A percentile compares a stretch with the other conserved stretches of the same genome.
Evolutionary conservation across 1,140 invertebrate species (phyloP).

Genomic region (Scaptomyza graminum): DNA sequence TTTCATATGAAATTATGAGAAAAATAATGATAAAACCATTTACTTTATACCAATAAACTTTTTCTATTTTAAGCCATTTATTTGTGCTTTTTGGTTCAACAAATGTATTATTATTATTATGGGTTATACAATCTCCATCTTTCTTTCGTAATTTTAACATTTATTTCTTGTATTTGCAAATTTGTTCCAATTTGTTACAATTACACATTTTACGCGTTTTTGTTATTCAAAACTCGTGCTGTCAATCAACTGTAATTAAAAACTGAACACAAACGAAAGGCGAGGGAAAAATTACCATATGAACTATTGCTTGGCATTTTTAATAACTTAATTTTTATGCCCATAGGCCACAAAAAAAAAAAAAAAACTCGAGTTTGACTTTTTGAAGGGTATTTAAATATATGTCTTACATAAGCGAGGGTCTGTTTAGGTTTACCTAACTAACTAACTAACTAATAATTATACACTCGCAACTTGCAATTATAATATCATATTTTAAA

Average conservation of each 20-base stretch:
- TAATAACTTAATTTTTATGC: conserved; percentile 74
- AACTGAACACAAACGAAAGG: conserved; percentile 6
- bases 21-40: too few species aligned
- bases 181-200: conserved; percentile 29
- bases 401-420: conserved; percentile 67
- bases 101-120: too few species aligned
- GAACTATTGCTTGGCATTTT: conserved; percentile 28
- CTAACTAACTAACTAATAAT: conserved; percentile 78
- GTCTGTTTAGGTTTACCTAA: conserved; percentile 56
- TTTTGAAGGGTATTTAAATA: conserved; percentile 60
- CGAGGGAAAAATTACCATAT: conserved; percentile 20
- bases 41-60: too few species aligned
- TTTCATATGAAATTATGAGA: too few species aligned
- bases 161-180: conserved; percentile 1
- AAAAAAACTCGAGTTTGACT: conserved; percentile 1
- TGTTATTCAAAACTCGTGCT: conserved; percentile 30
- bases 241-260: conserved; percentile 63
- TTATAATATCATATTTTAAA: conserved; percentile 75
- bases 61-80: too few species aligned
- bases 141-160: too few species aligned
- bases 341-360: conserved; percentile 73
- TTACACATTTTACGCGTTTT: conserved; percentile 22
- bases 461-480: conserved; percentile 67
- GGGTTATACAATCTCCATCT: too few species aligned
- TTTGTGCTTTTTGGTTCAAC: too few species aligned